Evolutionary conservation across 1,140 invertebrate genomes (phyloP), one percentile per base, ranked within the genome.

Genomic region (Melitaea cinxia): DNA sequence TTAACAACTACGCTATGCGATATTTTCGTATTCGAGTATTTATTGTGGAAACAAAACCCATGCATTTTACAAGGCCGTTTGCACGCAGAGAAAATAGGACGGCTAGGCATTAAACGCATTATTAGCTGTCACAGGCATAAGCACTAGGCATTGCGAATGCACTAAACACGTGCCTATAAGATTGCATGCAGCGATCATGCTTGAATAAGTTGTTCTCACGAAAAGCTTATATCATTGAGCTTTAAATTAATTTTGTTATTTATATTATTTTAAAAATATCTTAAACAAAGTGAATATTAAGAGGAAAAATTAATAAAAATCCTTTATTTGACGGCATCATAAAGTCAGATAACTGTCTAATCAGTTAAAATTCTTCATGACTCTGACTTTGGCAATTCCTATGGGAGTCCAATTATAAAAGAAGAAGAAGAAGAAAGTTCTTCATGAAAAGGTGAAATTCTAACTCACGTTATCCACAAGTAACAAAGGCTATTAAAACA

Each of bases 21-120:
- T n/a, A n/a, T n/a, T n/a, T n/a, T n/a, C n/a, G n/a, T n/a, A n/a
- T n/a, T 21, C 42, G 15, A 5, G 10, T 6, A 9, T 7, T 17
- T n/a, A 53, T 0, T 80, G 70, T 78, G 82, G 69, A 82, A 68
- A 75, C 73, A 12, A 15, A 54, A 62, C 61, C 62, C 37, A 42
- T 42, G 65, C 65, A 58, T 65, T 49, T 3, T 24, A 15, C 45
- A 50, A 66, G 64, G 66, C 30, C 59, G 45, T 12, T 26, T 42
- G 42, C 39, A 65, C 57, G 53, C 55, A 73, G 61, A 64, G 61
- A 49, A 57, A 67, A 65, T 54, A 68, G 65, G 70, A 66, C 58
- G 59, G 65, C 52, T 58, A 56, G 21, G 42, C 57, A 72, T 64
- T 63, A 70, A 53, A 69, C 62, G 62, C 68, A 68, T 72, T 75